A percentile compares a stretch with the other conserved stretches of the same genome.
These are phyloP conservation scores for Clamator glandarius DNA, from an alignment of 2,797 vertebrate genomes.

Conservation along the genomic window DNA sequence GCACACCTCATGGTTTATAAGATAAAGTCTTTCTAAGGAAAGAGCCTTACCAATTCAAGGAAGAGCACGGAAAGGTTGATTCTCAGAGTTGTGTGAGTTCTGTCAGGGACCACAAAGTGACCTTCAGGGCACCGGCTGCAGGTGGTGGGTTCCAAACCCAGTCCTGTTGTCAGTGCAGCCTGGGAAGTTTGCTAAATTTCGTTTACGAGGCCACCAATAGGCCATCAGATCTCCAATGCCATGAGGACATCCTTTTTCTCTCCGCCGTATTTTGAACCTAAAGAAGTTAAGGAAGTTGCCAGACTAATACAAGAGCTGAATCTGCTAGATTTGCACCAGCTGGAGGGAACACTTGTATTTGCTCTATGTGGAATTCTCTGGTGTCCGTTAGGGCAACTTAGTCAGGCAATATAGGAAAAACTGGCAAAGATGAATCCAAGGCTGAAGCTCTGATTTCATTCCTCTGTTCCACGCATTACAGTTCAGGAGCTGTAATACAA, in stretches of 20 bases:
- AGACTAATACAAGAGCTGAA: not conserved
- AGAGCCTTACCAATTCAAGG: not conserved
- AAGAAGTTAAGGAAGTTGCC: not conserved
- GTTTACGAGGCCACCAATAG: not conserved
- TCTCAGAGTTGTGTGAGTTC: not conserved
- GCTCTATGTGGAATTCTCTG: not conserved
- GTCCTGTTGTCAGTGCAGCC: not conserved
- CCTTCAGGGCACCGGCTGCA: not conserved
- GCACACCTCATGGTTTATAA: not conserved
- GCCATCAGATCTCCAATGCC: not conserved
- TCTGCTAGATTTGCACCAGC: not conserved
- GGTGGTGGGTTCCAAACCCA: not conserved
- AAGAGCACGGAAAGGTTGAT: not conserved
- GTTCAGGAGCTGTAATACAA: not conserved
- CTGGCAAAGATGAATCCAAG: not conserved
- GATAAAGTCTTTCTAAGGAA: not conserved
- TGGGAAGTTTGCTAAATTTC: not conserved
- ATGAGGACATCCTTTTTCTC: not conserved
- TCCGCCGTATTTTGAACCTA: not conserved
- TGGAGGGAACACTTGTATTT: not conserved
- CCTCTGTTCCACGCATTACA: not conserved
- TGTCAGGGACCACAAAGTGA: not conserved
- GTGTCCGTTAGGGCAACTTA: not conserved
- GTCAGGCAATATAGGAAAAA: not conserved
- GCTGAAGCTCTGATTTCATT: not conserved